Evolutionary conservation across 2,113 vertebrate genomes (phyloP), one percentile per base, ranked within the genome.

Genomic region (Stictonetta naevosa): DNA sequence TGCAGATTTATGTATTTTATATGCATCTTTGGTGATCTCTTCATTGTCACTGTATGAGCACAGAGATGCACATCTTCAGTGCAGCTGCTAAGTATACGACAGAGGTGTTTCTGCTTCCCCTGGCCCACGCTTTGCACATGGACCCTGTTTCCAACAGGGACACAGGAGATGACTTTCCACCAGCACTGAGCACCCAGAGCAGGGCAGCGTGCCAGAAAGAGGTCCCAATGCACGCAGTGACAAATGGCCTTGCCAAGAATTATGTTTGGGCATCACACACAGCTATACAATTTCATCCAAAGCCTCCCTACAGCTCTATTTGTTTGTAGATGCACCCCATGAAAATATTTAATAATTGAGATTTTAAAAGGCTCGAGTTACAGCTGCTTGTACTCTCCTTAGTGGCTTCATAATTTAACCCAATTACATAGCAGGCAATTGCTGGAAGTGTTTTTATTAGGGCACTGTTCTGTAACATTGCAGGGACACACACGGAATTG

Each of bases 91-190:
- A 59, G 33, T 68, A 15, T 3, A 34, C 0, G 3, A 7, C 28
- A 76, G 58, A 85, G 52, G 16, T 19, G n/a, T 28, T 48, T 21
- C 17, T 26, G 34, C 21, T 34, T 17, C 25, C 60, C n/a, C 13
- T 16, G 20, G 36, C 40, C 36, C 13, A 11, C 19, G 3, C 11
- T 16, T 56, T 33, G 23, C 44, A 21, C 19, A 5, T 0, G 0
- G 55, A 10, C 21, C 40, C 40, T 11, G 36, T 66, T 80, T 53
- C 40, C 29, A 44, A 62, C 8, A 34, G 28, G 14, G 11, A 64
- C 91, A 67, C 18, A 36, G 59, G 64, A 55, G 23, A 29, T 18
- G 13, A 55, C 21, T 69, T 92, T 52, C 42, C 36, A 67, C 6
- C 16, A 81, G 11, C 72, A 34, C 29, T 11, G 13, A 83, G 56